Evolutionary conservation across 30 jellyfish, hydroid and myxozoan species (phyloP).

Genomic region (Cassiopea xamachana): DNA sequence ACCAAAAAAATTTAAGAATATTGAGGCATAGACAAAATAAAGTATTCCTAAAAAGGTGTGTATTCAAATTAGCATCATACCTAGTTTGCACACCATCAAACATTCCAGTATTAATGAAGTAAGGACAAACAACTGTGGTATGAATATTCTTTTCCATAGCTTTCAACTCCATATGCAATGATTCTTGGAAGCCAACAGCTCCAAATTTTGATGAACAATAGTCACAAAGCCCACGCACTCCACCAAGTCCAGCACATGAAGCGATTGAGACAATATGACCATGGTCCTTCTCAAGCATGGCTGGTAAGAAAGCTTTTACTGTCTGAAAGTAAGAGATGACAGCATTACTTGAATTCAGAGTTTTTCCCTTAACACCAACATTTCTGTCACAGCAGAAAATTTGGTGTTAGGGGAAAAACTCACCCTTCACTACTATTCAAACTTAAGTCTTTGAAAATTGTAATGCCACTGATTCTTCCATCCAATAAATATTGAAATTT

Average conservation of each 20-base stretch:
- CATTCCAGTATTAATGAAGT: conserved; percentile 93
- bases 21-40: too few relatives aligned
- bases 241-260: conserved; percentile 92
- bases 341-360: too few relatives aligned
- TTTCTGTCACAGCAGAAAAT: too few relatives aligned
- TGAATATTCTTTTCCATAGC: conserved; percentile 51
- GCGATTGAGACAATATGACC: conserved; percentile 91
- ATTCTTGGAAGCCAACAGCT: conserved; percentile 92
- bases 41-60: too few relatives aligned
- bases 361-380: too few relatives aligned
- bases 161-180: conserved; percentile 69
- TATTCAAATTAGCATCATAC: too few relatives aligned
- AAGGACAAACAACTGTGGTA: conserved; percentile 85
- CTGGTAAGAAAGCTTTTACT: conserved; percentile 88
- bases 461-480: too few relatives aligned
- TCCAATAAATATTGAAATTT: background rate
- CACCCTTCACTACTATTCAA: too few relatives aligned
- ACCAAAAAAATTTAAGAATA: too few relatives aligned
- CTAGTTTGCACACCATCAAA: conserved; percentile 78
- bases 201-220: conserved; percentile 95
- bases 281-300: conserved; percentile 84
- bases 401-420: too few relatives aligned
- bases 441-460: too few relatives aligned
- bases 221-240: conserved; percentile 77
- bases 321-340: conserved; percentile 75